Conservation (phyloP, 2,113 vertebrate genomes). For the Ellobius talpinus region DNA sequence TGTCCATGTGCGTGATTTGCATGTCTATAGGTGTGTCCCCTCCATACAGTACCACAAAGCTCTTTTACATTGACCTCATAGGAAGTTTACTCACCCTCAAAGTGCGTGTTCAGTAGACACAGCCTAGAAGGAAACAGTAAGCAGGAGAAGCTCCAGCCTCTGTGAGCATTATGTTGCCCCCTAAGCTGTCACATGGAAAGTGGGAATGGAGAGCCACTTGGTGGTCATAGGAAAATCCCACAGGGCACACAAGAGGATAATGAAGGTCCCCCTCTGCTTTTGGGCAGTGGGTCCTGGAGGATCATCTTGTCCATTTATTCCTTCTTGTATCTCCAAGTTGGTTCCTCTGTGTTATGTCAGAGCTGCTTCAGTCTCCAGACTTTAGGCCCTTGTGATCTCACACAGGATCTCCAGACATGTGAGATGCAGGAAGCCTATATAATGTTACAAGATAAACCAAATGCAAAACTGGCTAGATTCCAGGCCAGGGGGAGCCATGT, state of each 20-base stretch:
- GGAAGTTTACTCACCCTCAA: not conserved
- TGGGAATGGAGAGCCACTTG: not conserved
- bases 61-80: not conserved
- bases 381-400: not conserved
- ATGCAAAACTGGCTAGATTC: not conserved
- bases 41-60: not conserved
- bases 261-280: not conserved
- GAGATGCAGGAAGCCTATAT: not conserved
- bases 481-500: not conserved
- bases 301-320: not conserved
- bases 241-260: not conserved
- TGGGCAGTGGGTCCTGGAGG: not conserved
- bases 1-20: not conserved
- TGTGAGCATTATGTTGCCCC: not conserved
- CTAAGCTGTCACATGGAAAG: not conserved
- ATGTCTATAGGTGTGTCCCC: not conserved
- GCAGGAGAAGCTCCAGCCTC: not conserved
- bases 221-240: not conserved
- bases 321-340: not conserved
- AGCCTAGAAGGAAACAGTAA: not conserved
- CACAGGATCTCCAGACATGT: not conserved
- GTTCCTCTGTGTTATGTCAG: not conserved
- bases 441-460: not conserved
- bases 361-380: not conserved
- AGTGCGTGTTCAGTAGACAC: not conserved